Evolutionary conservation across 2,797 vertebrate genomes (phyloP).

Genomic region (Coregonus suidteri): DNA sequence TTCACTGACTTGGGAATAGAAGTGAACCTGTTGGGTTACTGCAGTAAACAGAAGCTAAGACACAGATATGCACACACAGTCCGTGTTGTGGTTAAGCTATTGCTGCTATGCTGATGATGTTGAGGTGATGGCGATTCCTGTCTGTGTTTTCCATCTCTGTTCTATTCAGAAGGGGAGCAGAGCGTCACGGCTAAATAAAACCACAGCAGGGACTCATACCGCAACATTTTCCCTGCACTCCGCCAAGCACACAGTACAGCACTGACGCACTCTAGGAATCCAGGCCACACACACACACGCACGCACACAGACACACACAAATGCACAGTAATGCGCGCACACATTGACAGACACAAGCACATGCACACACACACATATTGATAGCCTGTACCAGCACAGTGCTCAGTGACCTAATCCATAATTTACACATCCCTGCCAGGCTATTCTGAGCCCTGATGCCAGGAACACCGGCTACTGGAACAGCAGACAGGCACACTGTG

Average conservation of each 20-base stretch:
- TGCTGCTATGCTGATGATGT: not conserved
- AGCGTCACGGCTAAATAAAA: constrained; percentile 19
- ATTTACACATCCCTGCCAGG: constrained; percentile 70
- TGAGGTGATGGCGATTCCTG: not conserved
- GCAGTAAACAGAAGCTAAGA: not conserved
- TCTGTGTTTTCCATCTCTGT: not conserved
- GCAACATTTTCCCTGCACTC: constrained; percentile 47
- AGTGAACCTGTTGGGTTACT: not conserved
- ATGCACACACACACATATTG: constrained; percentile 17
- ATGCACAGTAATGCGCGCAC: not conserved
- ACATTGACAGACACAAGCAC: constrained; percentile 14
- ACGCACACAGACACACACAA: constrained; percentile 23
- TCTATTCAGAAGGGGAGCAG: not conserved
- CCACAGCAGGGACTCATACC: constrained; percentile 22
- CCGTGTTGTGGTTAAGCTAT: not conserved
- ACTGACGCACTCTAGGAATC: constrained; percentile 39
- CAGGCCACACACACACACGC: constrained; percentile 28
- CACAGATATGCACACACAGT: not conserved
- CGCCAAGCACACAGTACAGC: constrained; percentile 35
- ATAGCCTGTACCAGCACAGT: constrained; percentile 41
- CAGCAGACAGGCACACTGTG: constrained; percentile 58
- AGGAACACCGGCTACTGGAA: constrained; percentile 69
- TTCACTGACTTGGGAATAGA: not conserved
- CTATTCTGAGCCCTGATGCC: constrained; percentile 66
- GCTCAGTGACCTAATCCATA: constrained; percentile 69